phyloP scores from a whole-genome alignment of 2,113 vertebrate genomes.

The Terrapene triunguis region DNA sequence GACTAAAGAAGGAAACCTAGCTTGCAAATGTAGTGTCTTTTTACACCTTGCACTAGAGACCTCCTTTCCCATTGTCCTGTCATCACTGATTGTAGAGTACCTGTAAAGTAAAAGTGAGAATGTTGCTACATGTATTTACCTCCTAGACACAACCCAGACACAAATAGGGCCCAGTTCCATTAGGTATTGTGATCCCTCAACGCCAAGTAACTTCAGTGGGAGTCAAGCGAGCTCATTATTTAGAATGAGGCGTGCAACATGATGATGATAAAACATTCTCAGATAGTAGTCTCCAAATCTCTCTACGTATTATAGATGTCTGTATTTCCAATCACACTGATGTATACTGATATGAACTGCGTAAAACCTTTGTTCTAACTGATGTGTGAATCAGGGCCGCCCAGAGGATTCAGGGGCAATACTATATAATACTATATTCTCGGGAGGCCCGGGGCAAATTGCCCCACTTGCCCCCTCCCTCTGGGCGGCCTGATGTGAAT shows the following conservation, averaged over 20 bases:
- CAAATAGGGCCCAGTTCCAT: not conserved
- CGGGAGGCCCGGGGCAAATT: too few relatives aligned
- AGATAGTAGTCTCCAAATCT: fast-evolving
- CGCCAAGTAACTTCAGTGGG: not conserved
- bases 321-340: not conserved
- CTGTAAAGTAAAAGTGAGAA: not conserved
- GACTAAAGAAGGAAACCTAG: not conserved
- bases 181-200: not conserved
- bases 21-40: not conserved
- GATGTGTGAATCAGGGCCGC: too few relatives aligned
- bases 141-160: not conserved
- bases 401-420: too few relatives aligned
- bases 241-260: not conserved
- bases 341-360: not conserved
- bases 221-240: not conserved
- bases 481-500: too few relatives aligned
- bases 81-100: not conserved
- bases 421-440: too few relatives aligned
- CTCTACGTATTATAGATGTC: not conserved
- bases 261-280: not conserved
- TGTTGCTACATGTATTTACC: not conserved
- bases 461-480: too few relatives aligned
- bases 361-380: too few relatives aligned
- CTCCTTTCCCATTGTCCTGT: not conserved
- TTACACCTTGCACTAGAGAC: not conserved